These are phyloP conservation scores for Conus canariensis DNA, from an alignment of 2,888 invertebrate genomes.

Conservation along the genomic window DNA sequence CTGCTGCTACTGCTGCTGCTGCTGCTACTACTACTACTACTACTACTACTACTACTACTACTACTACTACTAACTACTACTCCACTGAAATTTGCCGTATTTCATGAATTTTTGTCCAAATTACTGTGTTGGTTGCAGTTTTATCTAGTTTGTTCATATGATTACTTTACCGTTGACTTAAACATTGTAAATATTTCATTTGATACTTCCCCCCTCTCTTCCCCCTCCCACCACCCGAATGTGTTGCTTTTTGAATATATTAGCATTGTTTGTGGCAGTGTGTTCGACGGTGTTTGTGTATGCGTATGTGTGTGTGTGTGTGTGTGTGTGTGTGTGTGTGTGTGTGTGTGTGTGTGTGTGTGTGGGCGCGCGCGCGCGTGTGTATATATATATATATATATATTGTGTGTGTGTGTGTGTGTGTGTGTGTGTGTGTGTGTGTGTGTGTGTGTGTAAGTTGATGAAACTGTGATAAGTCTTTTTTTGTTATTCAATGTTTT, in stretches of 20 bases:
- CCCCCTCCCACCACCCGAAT: not conserved
- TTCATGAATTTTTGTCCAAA: no score
- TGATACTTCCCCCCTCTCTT: not conserved
- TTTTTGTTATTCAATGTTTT: no score
- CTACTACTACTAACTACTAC: no score
- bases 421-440: not conserved
- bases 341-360: not conserved
- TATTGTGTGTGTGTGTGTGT: conserved; percentile 8
- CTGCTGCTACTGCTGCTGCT: no score
- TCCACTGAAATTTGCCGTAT: no score
- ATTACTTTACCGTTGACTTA: no score
- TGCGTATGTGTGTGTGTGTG: not conserved
- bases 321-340: not conserved
- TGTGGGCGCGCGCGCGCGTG: not conserved
- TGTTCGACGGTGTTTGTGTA: not conserved
- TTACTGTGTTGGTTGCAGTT: no score
- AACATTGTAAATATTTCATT: no score
- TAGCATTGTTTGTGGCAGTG: not conserved
- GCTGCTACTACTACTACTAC: no score
- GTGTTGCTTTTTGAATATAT: not conserved
- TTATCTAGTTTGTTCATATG: no score
- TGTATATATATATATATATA: not conserved
- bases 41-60: no score
- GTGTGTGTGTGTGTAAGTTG: not conserved
- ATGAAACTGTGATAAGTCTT: not conserved